Base-by-base conservation (phyloP, 2,797 vertebrate genomes). In the Otolemur crassicaudatus region DNA sequence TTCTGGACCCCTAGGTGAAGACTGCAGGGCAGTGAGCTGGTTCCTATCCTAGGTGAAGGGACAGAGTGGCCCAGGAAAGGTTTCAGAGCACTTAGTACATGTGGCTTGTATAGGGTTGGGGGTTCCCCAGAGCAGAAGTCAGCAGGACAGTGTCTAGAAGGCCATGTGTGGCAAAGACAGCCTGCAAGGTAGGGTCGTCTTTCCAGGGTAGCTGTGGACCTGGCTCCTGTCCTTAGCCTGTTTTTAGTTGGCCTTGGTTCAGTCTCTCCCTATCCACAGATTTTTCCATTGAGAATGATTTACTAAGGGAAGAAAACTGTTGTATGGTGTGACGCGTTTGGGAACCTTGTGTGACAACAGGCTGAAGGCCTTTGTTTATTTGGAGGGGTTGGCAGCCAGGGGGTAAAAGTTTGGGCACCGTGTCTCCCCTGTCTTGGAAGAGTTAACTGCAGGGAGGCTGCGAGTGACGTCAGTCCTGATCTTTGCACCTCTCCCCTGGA, bases 381-480 rank as follows among this genome's bases (percentile, higher is more conserved):
- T 77, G 92, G 84, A 43, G n/a, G 63, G 19, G 16, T 70, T 77
- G 82, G 91, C 85, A 83, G 61, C 37, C 31, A 9, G 22, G n/a
- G 63, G 56, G 82, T 75, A 76, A 94, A 94, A 75, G 90, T 96
- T 93, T 92, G 88, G 77, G 40, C 65, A 40, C 16, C 23, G 67
- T 19, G 34, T 27, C 61, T 67, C 4, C 63, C 37, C 31, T 9
- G 67, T 19, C 84, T 70, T 5, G 0, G 9, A 91, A 93, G 98
- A 85, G 98, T 98, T 98, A 97, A 98, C 46, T 17, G 58, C 31
- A 23, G 49, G 5, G 0, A 25, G 43, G 5, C 0, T 27, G 92
- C 16, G 10, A 0, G 31, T 98, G 98, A 98, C 98, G 97, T 96
- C 76, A 97, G 92, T 25, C 29, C 0, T 76, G 93, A 46, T 80